These are phyloP conservation scores for Pachyrhynchus sulphureomaculatus DNA, from an alignment of 1,140 invertebrate species.

Conservation along the genomic window DNA sequence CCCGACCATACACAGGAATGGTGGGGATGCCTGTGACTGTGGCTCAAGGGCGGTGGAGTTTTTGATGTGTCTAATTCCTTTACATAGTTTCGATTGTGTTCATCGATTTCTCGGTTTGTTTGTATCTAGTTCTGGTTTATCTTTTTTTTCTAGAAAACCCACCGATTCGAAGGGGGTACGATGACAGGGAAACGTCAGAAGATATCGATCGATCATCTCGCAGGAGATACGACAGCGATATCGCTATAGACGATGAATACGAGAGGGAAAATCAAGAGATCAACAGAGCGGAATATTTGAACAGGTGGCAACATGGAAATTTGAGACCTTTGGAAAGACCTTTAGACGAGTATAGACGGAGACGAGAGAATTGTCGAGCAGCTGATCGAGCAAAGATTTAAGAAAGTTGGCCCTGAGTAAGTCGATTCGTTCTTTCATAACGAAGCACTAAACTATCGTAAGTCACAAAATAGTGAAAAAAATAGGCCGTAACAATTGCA, in stretches of 20 bases:
- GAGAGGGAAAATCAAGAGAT: slow-evolving; percentile 45
- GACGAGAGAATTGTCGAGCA: slow-evolving; percentile 13
- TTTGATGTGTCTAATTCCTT: too few species aligned
- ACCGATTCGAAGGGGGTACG: not conserved
- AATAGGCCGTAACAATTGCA: too few species aligned
- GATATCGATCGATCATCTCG: slow-evolving; percentile 29
- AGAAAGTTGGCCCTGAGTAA: slow-evolving; percentile 35
- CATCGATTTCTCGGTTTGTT: too few species aligned
- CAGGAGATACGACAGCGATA: slow-evolving; percentile 41
- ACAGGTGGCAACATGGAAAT: slow-evolving; percentile 48
- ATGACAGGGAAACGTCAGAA: slow-evolving; percentile 10
- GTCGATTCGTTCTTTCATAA: slow-evolving; percentile 37
- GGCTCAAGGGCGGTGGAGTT: too few species aligned
- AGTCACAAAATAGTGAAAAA: too few species aligned
- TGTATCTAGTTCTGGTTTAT: too few species aligned
- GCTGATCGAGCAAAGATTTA: slow-evolving; percentile 30
- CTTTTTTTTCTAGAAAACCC: slow-evolving; percentile 3
- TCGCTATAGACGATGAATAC: slow-evolving; percentile 45
- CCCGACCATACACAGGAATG: too few species aligned
- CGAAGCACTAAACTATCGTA: not conserved
- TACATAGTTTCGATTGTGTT: too few species aligned
- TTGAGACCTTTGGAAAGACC: slow-evolving; percentile 45
- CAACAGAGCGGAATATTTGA: slow-evolving; percentile 28
- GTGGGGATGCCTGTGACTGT: too few species aligned
- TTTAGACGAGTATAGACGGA: not conserved